These are phyloP conservation scores for Chiloscyllium plagiosum DNA, from an alignment of 2,113 vertebrate species.

Conservation along the genomic window DNA sequence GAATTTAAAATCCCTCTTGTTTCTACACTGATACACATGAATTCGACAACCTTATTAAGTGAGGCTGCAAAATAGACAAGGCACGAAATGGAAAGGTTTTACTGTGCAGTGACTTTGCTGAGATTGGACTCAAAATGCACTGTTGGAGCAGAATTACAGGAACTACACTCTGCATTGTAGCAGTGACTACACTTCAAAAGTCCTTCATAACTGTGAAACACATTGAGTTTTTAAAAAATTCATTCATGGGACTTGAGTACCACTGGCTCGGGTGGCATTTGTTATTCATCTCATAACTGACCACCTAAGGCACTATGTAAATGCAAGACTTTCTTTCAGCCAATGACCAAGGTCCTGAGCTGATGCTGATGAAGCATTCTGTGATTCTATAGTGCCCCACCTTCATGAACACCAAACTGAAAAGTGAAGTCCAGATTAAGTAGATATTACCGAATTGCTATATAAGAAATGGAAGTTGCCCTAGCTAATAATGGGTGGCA, in stretches of 20 bases:
- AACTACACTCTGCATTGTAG: background rate
- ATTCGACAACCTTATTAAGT: background rate
- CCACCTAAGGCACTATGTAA: background rate
- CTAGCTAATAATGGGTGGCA: background rate
- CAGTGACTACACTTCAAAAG: background rate
- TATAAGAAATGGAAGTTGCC: background rate
- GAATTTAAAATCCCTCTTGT: background rate
- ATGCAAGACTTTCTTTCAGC: background rate
- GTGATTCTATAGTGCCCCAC: background rate
- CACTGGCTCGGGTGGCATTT: too few species aligned
- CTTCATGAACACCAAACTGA: background rate
- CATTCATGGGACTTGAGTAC: too few species aligned
- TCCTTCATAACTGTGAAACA: background rate
- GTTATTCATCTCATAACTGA: too few species aligned
- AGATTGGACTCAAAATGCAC: background rate
- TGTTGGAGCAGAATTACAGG: background rate
- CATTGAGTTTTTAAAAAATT: background rate
- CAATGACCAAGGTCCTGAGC: background rate
- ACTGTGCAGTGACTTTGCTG: background rate
- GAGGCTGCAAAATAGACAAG: background rate
- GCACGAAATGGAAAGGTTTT: background rate
- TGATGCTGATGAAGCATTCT: background rate
- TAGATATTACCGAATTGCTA: background rate
- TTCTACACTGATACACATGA: background rate
- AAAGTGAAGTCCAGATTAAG: background rate